Conservation (phyloP, 2,888 invertebrate genomes). For the Hecatera dysodea region DNA sequence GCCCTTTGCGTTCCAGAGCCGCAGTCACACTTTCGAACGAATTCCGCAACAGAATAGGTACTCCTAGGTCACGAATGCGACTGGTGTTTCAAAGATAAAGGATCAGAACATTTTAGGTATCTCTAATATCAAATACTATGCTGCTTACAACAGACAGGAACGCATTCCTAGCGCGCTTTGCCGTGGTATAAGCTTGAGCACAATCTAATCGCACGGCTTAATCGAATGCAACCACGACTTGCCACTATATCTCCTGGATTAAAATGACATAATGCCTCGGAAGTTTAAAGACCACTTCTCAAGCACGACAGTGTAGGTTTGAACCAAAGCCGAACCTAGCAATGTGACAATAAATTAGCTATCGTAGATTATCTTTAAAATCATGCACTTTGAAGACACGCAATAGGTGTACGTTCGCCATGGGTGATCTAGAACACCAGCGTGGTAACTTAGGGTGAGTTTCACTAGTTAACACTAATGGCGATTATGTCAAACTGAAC, state of each 20-base stretch:
- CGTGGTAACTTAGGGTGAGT: neutral
- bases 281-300: slow-evolving; percentile 6
- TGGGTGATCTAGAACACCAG: neutral
- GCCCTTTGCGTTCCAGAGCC: too few relatives aligned
- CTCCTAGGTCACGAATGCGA: too few relatives aligned
- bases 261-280: neutral
- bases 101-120: too few relatives aligned
- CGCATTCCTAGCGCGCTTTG: slow-evolving; percentile 17
- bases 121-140: neutral
- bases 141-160: slow-evolving; percentile 1
- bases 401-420: neutral
- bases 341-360: neutral
- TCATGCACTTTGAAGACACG: neutral
- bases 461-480: too few relatives aligned
- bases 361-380: neutral
- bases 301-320: neutral
- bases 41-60: too few relatives aligned
- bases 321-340: too few relatives aligned
- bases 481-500: too few relatives aligned
- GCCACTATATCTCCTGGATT: slow-evolving; percentile 12
- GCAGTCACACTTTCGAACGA: too few relatives aligned
- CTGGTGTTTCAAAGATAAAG: neutral
- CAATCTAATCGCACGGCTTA: slow-evolving; percentile 27
- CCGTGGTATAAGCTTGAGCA: neutral
- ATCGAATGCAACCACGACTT: slow-evolving; percentile 21